Base-by-base conservation (phyloP, 1,140 invertebrate genomes). In the Atta colombica region DNA sequence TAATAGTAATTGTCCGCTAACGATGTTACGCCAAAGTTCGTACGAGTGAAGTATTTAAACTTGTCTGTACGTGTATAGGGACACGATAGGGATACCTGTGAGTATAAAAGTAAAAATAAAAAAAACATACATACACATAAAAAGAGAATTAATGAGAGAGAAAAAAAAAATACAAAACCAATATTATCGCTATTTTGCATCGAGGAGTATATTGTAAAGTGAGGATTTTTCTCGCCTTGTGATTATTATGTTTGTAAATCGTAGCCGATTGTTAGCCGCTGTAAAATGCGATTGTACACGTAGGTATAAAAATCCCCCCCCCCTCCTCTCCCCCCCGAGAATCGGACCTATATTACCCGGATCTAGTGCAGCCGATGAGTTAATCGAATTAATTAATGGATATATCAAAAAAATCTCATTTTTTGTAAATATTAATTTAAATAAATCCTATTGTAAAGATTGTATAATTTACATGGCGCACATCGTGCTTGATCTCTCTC, bases 371-470 rank as follows among this genome's bases (percentile, higher is more conserved):
- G 39, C 88, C 88, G 88, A 81, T 86, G 80, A 90, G 87, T 87
- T 85, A 88, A 84, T 84, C 87, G 86, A 85, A 77, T 88, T 89
- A 71, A 91, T 92, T 91, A 89, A 89, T 89, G 78, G 80, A 91
- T 87, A 92, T 91, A 91, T 71, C 25, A 63, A 65, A 89, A 92
- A 92, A 92, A 31, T 92, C 91, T 93, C 92, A 91, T 92, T 93
- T 92, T 93, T 93, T 93, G 93, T 93, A 93, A 93, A 93, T 93
- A 93, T 92, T 93, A 92, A 93, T 93, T 93, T 93, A 91, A 93
- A 93, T 93, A 93, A 93, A 93, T 93, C 90, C 89, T 93, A 92
- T 93, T 93, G 90, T 91, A 92, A 92, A 93, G 88, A 93, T 93
- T 92, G 91, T 92, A 93, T 92, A 90, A 92, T 92, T 92, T 90